Percentiles rank a stretch among this genome's conserved stretches.
These are phyloP conservation scores for Eristalis pertinax DNA, from an alignment of 2,888 invertebrate genomes.

Conservation along the genomic window DNA sequence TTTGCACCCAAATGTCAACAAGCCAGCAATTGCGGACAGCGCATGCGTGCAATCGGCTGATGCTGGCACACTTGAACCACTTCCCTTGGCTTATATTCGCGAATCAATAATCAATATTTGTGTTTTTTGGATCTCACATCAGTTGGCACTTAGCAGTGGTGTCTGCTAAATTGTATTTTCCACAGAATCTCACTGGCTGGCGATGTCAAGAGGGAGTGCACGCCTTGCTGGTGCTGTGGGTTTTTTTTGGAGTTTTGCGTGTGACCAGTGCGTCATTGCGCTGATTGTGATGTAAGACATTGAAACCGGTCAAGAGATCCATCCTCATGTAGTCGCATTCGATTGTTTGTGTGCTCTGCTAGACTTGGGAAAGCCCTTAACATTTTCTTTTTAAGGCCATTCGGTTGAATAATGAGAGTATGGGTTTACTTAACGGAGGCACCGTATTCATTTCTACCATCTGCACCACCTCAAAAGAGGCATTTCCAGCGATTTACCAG, in stretches of 20 bases:
- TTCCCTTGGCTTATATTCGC: not conserved
- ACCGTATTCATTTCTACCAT: too few relatives aligned
- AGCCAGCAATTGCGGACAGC: not conserved
- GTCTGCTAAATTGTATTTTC: not conserved
- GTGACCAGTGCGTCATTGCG: not conserved
- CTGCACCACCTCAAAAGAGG: too few relatives aligned
- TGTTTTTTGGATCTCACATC: not conserved
- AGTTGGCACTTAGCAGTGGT: not conserved
- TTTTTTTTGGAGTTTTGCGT: not conserved
- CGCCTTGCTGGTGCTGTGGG: not conserved
- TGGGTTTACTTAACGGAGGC: too few relatives aligned
- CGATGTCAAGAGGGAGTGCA: not conserved
- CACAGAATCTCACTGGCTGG: not conserved
- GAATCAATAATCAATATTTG: not conserved
- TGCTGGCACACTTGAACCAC: not conserved
- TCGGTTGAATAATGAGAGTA: too few relatives aligned
- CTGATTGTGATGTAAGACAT: not conserved
- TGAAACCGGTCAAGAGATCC: not conserved
- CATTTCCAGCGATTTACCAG: too few relatives aligned
- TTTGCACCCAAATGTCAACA: not conserved
- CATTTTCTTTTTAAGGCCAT: not conserved
- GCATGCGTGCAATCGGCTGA: not conserved
- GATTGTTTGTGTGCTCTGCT: not conserved
- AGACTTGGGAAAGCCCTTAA: not conserved
- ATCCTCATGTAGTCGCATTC: not conserved